These are phyloP conservation scores for Xestoiulus laeticollis DNA, from an alignment of 2,888 invertebrate species.

Conservation along the genomic window DNA sequence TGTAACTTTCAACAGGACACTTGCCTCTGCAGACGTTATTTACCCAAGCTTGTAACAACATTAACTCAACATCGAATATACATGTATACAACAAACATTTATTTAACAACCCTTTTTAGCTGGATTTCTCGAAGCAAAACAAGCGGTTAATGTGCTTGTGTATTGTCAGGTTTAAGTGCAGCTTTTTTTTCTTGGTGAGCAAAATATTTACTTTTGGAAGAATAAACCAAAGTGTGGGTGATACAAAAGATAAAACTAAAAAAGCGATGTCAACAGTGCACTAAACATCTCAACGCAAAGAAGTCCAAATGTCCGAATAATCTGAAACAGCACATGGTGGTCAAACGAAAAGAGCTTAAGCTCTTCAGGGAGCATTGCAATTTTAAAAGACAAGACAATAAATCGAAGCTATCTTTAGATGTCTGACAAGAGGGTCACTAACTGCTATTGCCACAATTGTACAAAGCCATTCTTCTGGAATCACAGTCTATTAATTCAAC, in stretches of 20 bases:
- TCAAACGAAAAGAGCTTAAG: neutral
- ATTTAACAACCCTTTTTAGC: neutral
- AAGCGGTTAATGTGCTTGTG: neutral
- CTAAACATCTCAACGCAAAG: neutral
- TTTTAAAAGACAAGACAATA: neutral
- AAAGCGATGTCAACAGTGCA: slow-evolving; percentile 12
- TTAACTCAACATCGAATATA: neutral
- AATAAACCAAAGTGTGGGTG: neutral
- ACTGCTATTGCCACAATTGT: neutral
- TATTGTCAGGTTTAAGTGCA: neutral
- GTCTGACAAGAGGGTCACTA: neutral
- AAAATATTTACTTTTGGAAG: slow-evolving; percentile 24
- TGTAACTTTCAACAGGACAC: too few species aligned
- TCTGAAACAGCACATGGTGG: slow-evolving; percentile 7
- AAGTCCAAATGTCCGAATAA: neutral
- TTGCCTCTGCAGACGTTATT: neutral
- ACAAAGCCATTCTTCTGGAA: neutral
- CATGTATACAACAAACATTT: neutral
- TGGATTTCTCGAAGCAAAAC: neutral
- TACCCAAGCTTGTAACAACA: neutral
- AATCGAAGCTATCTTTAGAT: neutral
- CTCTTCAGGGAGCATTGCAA: neutral
- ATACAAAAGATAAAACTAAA: neutral
- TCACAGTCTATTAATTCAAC: too few species aligned
- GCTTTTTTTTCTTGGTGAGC: neutral